Percentiles rank a stretch among this genome's conserved stretches.
Evolutionary conservation across 2,888 invertebrate species (phyloP).

Genomic region (Pediacus dermestoides): DNA sequence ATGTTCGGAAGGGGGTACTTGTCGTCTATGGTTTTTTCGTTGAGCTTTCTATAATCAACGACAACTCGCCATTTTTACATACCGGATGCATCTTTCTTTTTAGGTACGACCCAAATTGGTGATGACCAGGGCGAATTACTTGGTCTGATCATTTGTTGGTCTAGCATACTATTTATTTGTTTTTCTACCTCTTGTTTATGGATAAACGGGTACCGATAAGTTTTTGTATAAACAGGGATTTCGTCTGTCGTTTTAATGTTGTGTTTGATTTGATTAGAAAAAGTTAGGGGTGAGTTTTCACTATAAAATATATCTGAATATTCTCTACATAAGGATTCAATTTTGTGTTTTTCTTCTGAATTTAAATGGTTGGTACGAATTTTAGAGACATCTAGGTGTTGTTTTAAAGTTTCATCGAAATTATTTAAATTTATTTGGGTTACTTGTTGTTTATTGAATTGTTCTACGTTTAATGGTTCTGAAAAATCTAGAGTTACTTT

Average conservation of each 20-base stretch:
- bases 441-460: too few species aligned
- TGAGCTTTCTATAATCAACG: constrained; percentile 27
- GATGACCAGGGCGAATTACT: constrained; percentile 21
- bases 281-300: constrained; percentile 25
- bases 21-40: constrained; percentile 25
- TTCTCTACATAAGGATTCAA: too few species aligned
- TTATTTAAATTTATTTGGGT: too few species aligned
- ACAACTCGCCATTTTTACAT: constrained; percentile 27
- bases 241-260: constrained; percentile 30
- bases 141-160: constrained; percentile 23
- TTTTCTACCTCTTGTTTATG: constrained; percentile 26
- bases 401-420: too few species aligned
- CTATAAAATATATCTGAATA: constrained; percentile 30
- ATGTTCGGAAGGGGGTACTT: constrained; percentile 25
- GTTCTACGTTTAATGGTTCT: too few species aligned
- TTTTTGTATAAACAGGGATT: constrained; percentile 18
- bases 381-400: too few species aligned
- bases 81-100: constrained; percentile 23
- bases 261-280: constrained; percentile 32
- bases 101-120: constrained; percentile 26
- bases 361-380: too few species aligned
- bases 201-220: constrained; percentile 26
- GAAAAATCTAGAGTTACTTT: too few species aligned
- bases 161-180: constrained; percentile 24
- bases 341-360: too few species aligned